Evolutionary conservation across 2,797 vertebrate species (phyloP).

Genomic region (Eleutherodactylus coqui): DNA sequence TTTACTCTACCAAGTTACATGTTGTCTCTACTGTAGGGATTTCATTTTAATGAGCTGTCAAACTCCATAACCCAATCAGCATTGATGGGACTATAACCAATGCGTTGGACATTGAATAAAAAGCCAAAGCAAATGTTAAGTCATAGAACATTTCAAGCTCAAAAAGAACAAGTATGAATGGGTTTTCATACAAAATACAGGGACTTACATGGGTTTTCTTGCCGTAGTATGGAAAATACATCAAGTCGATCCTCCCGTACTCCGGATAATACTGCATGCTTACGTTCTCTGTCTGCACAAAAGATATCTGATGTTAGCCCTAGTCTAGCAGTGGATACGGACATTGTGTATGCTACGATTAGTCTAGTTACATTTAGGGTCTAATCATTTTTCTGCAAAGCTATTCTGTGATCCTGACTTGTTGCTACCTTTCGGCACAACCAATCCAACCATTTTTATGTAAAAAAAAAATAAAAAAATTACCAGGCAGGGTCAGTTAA

Average conservation of each 20-base stretch:
- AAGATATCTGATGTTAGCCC: background rate
- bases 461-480: no score
- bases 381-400: background rate
- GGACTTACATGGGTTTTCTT: constrained; percentile 91
- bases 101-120: background rate
- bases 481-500: no score
- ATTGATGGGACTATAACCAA: background rate
- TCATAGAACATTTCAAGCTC: background rate
- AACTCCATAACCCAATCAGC: no score
- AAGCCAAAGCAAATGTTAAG: background rate
- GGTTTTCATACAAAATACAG: background rate
- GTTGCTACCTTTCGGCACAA: no score
- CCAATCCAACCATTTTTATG: no score
- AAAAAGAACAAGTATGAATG: background rate
- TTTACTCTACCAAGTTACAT: background rate
- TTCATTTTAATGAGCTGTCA: constrained; percentile 16
- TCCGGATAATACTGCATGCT: constrained; percentile 77
- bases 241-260: constrained; percentile 83
- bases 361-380: background rate
- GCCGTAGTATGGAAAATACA: constrained; percentile 94
- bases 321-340: no score
- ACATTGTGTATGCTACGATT: background rate
- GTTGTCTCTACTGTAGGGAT: background rate
- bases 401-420: no score
- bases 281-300: constrained; percentile 54